Evolutionary conservation across 2,797 vertebrate genomes (phyloP), one percentile per base, ranked within the genome.

Genomic region (Phrynocephalus vlangalii): DNA sequence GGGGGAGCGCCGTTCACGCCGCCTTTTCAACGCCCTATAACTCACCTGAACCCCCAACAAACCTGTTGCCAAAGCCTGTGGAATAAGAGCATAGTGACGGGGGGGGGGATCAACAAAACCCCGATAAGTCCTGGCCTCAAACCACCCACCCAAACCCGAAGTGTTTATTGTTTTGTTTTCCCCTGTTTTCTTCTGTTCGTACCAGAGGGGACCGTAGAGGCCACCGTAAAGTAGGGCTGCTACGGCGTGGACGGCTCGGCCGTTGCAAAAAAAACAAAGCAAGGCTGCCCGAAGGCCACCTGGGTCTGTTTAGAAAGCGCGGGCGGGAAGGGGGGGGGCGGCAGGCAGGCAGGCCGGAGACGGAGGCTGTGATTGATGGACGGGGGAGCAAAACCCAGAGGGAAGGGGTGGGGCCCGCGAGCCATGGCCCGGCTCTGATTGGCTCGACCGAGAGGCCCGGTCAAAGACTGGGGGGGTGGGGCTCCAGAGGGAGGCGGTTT

Each of bases 291-390:
- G 3, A 20, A 50, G 2, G 48, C 60, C 20, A 63, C 60, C 15
- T 63, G 79, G 79, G 90, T 89, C 87, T 52, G 92, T 88, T 20
- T 83, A 24, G 28, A 63, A 89, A 90, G 84, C 82, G 89, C 71
- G 86, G 88, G 84, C 63, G 38, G 80, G 6, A 20, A 28, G 10
- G 60, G 8, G 60, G 1, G 52, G 4, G 38, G 18, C 44, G 24
- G 18, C 7, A 44, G 8, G 60, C 2, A 20, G 18, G 26, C 26
- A 4, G 50, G 30, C 85, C 33, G 67, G n/a, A 33, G 67, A 28
- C 22, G 10, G 16, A 16, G 18, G 26, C 30, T 10, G 75, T 76
- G 87, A 85, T 82, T 82, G 87, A 88, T 16, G 77, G 83, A 3
- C n/a, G 24, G 5, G 38, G 67, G 68, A 84, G 86, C 76, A 72